Evolutionary conservation across 2,113 vertebrate genomes (phyloP), one percentile per base, ranked within the genome.

Genomic region (Charadrius vociferus): DNA sequence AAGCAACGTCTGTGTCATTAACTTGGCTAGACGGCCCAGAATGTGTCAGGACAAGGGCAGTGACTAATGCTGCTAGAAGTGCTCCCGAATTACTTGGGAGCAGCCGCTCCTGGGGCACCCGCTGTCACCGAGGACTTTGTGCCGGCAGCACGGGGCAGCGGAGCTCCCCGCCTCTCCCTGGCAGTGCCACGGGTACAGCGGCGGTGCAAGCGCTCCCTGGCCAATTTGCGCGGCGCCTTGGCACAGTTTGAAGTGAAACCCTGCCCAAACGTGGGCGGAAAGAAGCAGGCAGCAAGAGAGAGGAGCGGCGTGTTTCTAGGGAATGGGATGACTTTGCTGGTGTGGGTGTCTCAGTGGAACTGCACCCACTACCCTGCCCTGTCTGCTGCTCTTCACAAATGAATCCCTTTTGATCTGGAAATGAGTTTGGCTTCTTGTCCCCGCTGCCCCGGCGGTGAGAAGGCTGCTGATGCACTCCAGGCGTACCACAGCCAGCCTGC

Each of bases 1-100:
- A 97, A 96, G 87, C 89, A 96, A 79, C 1, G 24, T 65, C 56
- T 92, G 93, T 97, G 95, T 96, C 96, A 91, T 89, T 97, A 93
- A 85, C 73, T 94, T 94, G 94, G 95, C 95, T 91, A 93, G 88
- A 89, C 43, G 6, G 88, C 79, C 75, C 32, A 68, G 66, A 86
- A 82, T 87, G n/a, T 30, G 58, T 88, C 91, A 55, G 79, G 43
- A 73, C 66, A 72, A 92, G 71, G 67, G 71, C 3, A 6, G 83
- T 97, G 96, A 97, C 82, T 95, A 92, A 86, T 27, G 53, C 72
- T 74, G 65, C 73, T 77, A 87, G 86, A 91, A 82, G 65, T 75
- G 55, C 50, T 91, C 62, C 45, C 2, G 5, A 67, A 37, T 92
- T 91, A 86, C 62, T 68, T 1, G 0, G 58, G 9, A 91, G 24